Base-by-base conservation (phyloP, 2,888 invertebrate genomes). In the Hypomecis atomaria region DNA sequence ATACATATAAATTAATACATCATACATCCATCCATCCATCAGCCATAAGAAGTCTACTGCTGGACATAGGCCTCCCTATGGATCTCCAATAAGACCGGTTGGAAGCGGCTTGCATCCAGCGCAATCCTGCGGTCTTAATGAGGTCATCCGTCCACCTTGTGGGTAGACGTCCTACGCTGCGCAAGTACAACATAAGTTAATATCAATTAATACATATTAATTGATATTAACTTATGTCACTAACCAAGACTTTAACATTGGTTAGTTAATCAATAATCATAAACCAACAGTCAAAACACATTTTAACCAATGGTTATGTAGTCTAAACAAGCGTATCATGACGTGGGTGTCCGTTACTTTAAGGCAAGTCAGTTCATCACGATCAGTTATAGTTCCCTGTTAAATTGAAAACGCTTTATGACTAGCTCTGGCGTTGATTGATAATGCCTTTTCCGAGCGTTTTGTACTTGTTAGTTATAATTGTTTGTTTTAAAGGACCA, bases 371-470 rank as follows among this genome's bases (percentile, higher is more conserved):
- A 71, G 82, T 74, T 83, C 84, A 84, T 87, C 85, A 84, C 82
- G 81, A 81, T 83, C 78, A 77, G 72, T 66, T 82, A 78, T 82
- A 79, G 84, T 84, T 77, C 82, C 73, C 72, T 75, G 78, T 82
- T 84, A 86, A 86, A 89, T 89, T 88, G 85, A 86, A 89, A 88
- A 84, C 79, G 80, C 79, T 83, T 82, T 82, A 81, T 81, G 83
- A 83, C 80, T 75, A 76, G 74, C 77, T 69, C 66, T 81, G 81
- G 80, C 83, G 78, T 81, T 89, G 87, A 88, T 88, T 79, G 85
- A 88, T 89, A 81, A 78, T 78, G 59, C 74, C 73, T 76, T 78
- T 76, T 72, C 67, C 70, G 67, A 75, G 71, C 73, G 66, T 76
- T 69, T 74, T 69, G 64, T 71, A 58, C 62, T 55, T 68, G 62